Percentiles rank a stretch among this genome's conserved stretches.
phyloP scores from a whole-genome alignment of 2,797 vertebrate genomes.

The Melanogrammus aeglefinus region DNA sequence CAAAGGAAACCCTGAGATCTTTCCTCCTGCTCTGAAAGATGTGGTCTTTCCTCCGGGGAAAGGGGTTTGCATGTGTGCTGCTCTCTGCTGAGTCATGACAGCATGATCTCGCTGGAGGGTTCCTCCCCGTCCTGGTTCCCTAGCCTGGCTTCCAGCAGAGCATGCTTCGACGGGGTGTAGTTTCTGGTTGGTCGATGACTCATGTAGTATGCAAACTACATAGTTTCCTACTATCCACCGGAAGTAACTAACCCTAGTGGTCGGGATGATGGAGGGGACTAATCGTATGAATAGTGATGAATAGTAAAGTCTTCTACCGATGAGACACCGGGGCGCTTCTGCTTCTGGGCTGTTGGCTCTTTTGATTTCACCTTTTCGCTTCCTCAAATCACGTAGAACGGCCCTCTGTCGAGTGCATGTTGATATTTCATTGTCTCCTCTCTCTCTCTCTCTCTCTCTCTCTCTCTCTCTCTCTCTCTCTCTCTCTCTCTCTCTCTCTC shows the following conservation, averaged over 20 bases:
- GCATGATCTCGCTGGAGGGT: constrained; percentile 43
- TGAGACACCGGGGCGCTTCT: background rate
- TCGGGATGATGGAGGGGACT: background rate
- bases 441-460: background rate
- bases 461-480: background rate
- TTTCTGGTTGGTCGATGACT: background rate
- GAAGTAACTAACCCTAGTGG: background rate
- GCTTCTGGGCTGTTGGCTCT: background rate
- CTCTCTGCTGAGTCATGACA: background rate
- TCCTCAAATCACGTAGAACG: background rate
- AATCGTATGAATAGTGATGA: background rate
- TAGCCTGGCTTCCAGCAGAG: constrained; percentile 33
- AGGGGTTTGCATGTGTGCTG: background rate
- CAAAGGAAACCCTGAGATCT: background rate
- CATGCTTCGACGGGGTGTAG: constrained; percentile 38
- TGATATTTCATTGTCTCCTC: background rate
- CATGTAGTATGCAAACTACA: background rate
- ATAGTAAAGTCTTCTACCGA: background rate
- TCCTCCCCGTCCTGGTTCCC: constrained; percentile 17
- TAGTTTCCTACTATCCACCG: background rate
- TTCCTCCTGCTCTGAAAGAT: background rate
- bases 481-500: background rate
- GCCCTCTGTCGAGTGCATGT: background rate
- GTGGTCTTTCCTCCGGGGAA: background rate
- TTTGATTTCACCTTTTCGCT: background rate